Evolutionary conservation across 1,140 invertebrate genomes (phyloP), one percentile per base, ranked within the genome.

Genomic region (Drosophila willistoni): DNA sequence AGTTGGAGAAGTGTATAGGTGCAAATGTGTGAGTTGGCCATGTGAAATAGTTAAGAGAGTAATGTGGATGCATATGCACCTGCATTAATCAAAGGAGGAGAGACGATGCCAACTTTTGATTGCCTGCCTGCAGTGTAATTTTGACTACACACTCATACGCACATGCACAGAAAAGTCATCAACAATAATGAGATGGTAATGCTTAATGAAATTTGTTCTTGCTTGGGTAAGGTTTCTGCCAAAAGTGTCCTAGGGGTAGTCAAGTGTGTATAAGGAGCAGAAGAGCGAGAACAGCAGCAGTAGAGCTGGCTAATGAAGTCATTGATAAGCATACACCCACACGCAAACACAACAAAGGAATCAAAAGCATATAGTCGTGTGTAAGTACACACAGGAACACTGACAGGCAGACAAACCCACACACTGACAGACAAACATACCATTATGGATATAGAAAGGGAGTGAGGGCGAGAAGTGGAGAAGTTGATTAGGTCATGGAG

Each of bases 161-260:
- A 64, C 33, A 62, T 44, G 34, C 34, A 44, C 47, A 61, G 67
- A 76, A 76, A 71, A 81, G 65, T 87, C 83, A 87, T 86, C 76
- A 82, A 78, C 79, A 76, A 72, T 87, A 87, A 87, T 87, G 83
- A 87, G 83, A 77, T 87, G 83, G 84, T 74, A 87, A 87, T 89
- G 83, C 34, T 77, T 87, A 87, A 87, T 83, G 79, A 77, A 87
- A 87, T 87, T 87, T 87, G 79, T 87, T 87, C 67, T 57, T 47
- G 54, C 34, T 36, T 10, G 34, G 64, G 60, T 68, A 78, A 82
- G 65, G 60, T 66, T 69, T 70, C 42, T 70, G 74, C 72, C 66
- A 47, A 62, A 76, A 76, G 29, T 47, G 34, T 36, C 34, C 25
- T 60, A 42, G 55, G 64, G 51, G 33, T 41, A 33, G 44, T 17